A percentile compares a stretch with the other conserved stretches of the same genome.
These are phyloP conservation scores for Shargacucullia verbasci DNA, from an alignment of 2,888 invertebrate species.

Conservation along the genomic window DNA sequence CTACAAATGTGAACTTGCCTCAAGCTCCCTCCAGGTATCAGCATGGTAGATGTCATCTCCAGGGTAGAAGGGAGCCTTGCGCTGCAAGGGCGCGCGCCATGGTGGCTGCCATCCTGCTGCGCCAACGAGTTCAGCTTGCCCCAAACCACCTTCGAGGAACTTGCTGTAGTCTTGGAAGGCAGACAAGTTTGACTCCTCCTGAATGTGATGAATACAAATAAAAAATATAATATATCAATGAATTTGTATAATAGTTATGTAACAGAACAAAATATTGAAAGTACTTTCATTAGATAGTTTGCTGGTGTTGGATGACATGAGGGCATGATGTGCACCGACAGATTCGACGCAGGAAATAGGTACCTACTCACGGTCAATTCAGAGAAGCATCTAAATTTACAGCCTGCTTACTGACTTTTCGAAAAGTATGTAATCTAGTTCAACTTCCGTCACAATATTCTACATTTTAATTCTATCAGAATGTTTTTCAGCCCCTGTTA, in stretches of 20 bases:
- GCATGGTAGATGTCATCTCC: conserved; percentile 86
- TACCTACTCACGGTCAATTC: too few species aligned
- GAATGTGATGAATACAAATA: conserved; percentile 4
- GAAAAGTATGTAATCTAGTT: too few species aligned
- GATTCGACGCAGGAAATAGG: too few species aligned
- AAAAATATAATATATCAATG: not conserved
- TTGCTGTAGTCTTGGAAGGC: conserved; percentile 89
- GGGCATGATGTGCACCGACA: too few species aligned
- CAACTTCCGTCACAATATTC: too few species aligned
- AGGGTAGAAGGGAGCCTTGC: conserved; percentile 89
- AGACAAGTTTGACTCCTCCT: conserved; percentile 85
- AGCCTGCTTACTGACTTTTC: too few species aligned
- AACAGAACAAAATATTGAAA: too few species aligned
- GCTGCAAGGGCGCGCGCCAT: conserved; percentile 89
- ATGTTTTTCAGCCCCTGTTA: too few species aligned
- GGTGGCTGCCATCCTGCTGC: conserved; percentile 87
- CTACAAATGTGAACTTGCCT: conserved; percentile 62
- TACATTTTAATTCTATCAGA: too few species aligned
- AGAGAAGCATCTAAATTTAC: too few species aligned
- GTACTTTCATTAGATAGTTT: too few species aligned
- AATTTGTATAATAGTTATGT: not conserved
- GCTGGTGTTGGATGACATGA: too few species aligned
- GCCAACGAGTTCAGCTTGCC: conserved; percentile 88
- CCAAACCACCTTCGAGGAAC: conserved; percentile 87
- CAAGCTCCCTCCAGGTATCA: conserved; percentile 86